Evolutionary conservation across 2,888 invertebrate species (phyloP).

Genomic region (Cerastis leucographa): DNA sequence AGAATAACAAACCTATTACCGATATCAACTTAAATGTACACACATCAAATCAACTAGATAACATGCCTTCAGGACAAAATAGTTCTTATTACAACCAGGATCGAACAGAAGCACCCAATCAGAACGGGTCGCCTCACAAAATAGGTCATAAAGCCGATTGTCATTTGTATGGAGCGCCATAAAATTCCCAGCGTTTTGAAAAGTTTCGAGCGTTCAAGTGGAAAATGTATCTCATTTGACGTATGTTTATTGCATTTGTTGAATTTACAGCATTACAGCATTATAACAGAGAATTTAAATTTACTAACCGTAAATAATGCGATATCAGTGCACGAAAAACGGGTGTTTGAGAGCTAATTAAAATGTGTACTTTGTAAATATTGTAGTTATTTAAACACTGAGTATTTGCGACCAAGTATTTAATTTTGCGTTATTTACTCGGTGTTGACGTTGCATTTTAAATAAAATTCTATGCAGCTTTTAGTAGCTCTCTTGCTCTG

Average conservation of each 20-base stretch:
- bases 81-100: conserved; percentile 54
- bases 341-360: conserved; percentile 37
- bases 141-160: conserved; percentile 55
- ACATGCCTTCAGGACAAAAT: conserved; percentile 57
- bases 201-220: conserved; percentile 30
- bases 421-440: not conserved
- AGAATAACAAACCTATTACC: conserved; percentile 43
- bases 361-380: conserved; percentile 34
- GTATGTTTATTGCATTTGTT: conserved; percentile 48
- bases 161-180: conserved; percentile 40
- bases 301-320: conserved; percentile 38
- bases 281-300: conserved; percentile 44
- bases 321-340: conserved; percentile 29
- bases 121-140: conserved; percentile 40
- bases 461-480: conserved; percentile 17
- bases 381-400: conserved; percentile 9
- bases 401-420: not conserved
- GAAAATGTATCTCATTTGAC: conserved; percentile 48
- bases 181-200: conserved; percentile 46
- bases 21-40: conserved; percentile 46
- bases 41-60: conserved; percentile 58
- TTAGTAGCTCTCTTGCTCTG: conserved; percentile 27
- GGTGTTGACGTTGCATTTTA: not conserved
- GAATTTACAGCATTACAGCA: conserved; percentile 45
- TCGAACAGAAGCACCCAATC: conserved; percentile 58